phyloP scores from a whole-genome alignment of 2,888 invertebrate species.

The Leucophora obtusa region DNA sequence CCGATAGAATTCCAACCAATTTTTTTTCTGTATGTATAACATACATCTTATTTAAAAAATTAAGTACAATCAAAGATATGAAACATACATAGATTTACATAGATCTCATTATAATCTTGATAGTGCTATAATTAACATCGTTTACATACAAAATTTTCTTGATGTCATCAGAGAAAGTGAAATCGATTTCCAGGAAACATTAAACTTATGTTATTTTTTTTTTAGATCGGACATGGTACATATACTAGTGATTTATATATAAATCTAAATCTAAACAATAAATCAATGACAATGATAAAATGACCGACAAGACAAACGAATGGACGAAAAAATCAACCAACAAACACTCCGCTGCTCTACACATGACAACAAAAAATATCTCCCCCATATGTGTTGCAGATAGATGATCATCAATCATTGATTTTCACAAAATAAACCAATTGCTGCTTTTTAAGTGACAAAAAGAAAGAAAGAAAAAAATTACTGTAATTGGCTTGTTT shows the following conservation, averaged over 20 bases:
- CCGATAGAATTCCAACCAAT: too few species aligned
- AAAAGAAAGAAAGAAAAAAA: slow-evolving; percentile 32
- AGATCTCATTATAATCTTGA: slow-evolving; percentile 17
- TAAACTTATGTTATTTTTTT: slow-evolving; percentile 48
- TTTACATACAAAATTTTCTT: slow-evolving; percentile 38
- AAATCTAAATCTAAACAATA: slow-evolving; percentile 60
- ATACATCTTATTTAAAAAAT: too few species aligned
- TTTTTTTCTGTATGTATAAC: too few species aligned
- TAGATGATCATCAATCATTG: slow-evolving; percentile 64
- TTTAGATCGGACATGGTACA: slow-evolving; percentile 41
- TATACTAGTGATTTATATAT: neutral
- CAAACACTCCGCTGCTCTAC: slow-evolving; percentile 9
- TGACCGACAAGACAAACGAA: slow-evolving; percentile 40
- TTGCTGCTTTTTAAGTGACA: slow-evolving; percentile 21
- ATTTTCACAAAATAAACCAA: slow-evolving; percentile 59
- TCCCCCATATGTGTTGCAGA: slow-evolving; percentile 60
- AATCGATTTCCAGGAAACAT: slow-evolving; percentile 62
- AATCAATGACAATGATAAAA: slow-evolving; percentile 62
- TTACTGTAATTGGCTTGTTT: slow-evolving; percentile 61
- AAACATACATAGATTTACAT: neutral
- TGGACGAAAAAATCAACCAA: slow-evolving; percentile 42
- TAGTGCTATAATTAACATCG: slow-evolving; percentile 12
- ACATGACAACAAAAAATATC: slow-evolving; percentile 38
- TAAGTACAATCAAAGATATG: neutral
- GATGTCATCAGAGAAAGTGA: slow-evolving; percentile 58